These are phyloP conservation scores for Procavia capensis DNA, from an alignment of 2,113 vertebrate genomes.

Conservation along the genomic window DNA sequence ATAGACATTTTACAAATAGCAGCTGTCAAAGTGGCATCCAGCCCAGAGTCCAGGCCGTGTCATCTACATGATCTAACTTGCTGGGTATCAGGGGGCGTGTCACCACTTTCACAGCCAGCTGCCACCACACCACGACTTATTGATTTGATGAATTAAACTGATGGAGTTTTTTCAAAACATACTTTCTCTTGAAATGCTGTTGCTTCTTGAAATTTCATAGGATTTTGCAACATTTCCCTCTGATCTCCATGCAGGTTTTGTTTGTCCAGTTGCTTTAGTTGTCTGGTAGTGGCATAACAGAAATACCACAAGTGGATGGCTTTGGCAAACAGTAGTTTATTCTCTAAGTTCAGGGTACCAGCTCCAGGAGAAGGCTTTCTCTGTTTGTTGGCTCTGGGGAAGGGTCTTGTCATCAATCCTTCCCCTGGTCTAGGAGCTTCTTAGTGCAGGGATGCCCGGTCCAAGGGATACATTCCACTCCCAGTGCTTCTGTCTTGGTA, in stretches of 20 bases:
- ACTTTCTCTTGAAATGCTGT: background rate
- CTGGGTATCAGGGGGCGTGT: background rate
- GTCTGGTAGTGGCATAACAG: no score
- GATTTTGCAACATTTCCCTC: background rate
- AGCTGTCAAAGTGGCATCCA: background rate
- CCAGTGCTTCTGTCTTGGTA: no score
- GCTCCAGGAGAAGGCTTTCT: no score
- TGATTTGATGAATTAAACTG: slow-evolving; percentile 56
- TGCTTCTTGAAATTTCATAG: background rate
- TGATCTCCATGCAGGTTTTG: background rate
- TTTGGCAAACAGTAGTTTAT: no score
- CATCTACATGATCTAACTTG: slow-evolving; percentile 58
- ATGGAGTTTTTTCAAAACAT: background rate
- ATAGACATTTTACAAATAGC: slow-evolving; percentile 48
- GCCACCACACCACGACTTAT: background rate
- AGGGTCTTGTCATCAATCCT: no score
- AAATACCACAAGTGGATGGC: no score
- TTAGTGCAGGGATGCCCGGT: no score
- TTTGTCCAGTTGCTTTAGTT: background rate
- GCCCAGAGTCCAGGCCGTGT: background rate
- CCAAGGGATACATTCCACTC: no score
- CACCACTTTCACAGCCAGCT: background rate
- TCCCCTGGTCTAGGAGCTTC: no score
- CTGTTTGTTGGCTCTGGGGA: no score
- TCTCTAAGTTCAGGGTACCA: no score